Base-by-base conservation (phyloP, 2,888 invertebrate species). In the Agrotis ipsilon region DNA sequence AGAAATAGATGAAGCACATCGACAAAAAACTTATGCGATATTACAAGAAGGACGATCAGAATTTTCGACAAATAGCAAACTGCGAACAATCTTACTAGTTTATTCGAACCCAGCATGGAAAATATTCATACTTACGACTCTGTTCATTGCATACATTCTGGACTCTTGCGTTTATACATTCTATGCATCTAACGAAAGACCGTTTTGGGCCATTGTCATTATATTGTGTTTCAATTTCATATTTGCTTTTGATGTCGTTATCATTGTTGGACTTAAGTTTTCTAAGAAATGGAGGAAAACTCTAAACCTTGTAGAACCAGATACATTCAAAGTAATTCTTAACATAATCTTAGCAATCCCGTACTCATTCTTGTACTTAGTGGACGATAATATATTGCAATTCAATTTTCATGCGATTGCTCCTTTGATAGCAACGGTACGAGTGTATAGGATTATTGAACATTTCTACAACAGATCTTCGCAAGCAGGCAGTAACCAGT, bases 401-500 rank as follows among this genome's bases (percentile, higher is more conserved):
- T 90, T 92, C n/a, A 91, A 93, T 84, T 88, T 92, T 62, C 89
- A 94, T 70, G 88, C 90, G 2, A 90, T 95, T 73, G 92, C 93
- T 49, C 95, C 96, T 32, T 67, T 95, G 48, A 88, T 93, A 57
- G 93, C 95, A 11, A 90, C 93, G 3, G 79, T 94, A 64, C 92
- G 96, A 52, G 90, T 94, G 0, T 94, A 95, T 64, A 93, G 95
- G 83, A 92, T 96, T 58, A 82, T 95, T 60, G 91, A 93, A 83
- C 95, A 94, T 83, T 94, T 95, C 83, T 93, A 92, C 60, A 87
- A 91, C 24, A 94, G 92, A 88, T 93, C 94, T n/a, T 92, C 94
- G 16, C 92, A 93, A 90, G 94, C 96, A 45, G 96, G 96, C 27
- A 94, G 94, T 67, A 96, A 96, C 84, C 96, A 96, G 83, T 96